Percentiles rank a stretch among this genome's conserved stretches.
These are phyloP conservation scores for Sclerodermus sp. DNA, from an alignment of 2,888 invertebrate genomes.

Conservation along the genomic window DNA sequence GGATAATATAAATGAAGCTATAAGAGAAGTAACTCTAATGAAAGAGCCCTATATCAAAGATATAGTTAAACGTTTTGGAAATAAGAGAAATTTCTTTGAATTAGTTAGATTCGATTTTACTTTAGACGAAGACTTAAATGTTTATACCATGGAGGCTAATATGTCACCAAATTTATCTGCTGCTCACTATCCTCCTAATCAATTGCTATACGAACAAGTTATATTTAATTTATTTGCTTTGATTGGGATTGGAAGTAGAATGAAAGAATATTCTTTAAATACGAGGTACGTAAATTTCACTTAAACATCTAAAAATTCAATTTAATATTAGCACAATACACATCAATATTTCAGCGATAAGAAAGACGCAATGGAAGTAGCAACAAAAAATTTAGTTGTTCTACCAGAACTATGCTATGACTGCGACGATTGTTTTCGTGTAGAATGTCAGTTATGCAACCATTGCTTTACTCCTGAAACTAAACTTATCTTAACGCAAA, in stretches of 20 bases:
- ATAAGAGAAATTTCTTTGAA: conserved; percentile 80
- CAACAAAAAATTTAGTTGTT: conserved; percentile 79
- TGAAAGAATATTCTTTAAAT: conserved; percentile 54
- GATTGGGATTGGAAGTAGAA: conserved; percentile 70
- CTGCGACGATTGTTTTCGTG: conserved; percentile 66
- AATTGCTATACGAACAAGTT: conserved; percentile 88
- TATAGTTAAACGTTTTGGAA: conserved; percentile 58
- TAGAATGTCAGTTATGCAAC: conserved; percentile 77
- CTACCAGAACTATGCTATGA: conserved; percentile 69
- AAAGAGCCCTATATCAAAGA: conserved; percentile 75
- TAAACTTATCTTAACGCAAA: conserved; percentile 64
- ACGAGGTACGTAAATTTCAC: conserved; percentile 51
- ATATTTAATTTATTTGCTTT: conserved; percentile 80
- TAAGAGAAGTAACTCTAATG: conserved; percentile 68
- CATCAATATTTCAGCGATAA: conserved; percentile 11
- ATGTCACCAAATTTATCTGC: conserved; percentile 98
- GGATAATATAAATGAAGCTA: conserved; percentile 77
- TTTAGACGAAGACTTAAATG: conserved; percentile 81
- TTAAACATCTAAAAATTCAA: not conserved
- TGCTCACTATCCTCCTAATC: conserved; percentile 87
- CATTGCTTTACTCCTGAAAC: conserved; percentile 71
- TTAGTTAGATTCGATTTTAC: conserved; percentile 93
- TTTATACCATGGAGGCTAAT: conserved; percentile 92
- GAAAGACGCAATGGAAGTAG: conserved; percentile 66
- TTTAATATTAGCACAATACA: not conserved